Conservation (phyloP, 2,797 vertebrate species). For the Catostomus latipinnis region DNA sequence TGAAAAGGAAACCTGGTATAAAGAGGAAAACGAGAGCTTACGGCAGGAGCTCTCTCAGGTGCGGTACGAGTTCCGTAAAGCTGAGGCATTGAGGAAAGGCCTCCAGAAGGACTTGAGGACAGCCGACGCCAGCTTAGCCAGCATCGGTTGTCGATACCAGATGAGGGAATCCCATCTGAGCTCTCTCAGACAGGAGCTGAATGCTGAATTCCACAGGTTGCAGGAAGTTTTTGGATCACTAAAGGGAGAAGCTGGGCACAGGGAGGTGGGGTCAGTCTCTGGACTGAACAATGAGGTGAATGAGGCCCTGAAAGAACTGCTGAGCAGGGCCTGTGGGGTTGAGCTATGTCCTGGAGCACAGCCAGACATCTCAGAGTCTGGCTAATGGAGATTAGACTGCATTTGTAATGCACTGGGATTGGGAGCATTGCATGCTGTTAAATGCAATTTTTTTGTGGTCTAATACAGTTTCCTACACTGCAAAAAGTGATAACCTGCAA, state of each 20-base stretch:
- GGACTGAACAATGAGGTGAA: constrained; percentile 73
- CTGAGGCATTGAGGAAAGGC: constrained; percentile 78
- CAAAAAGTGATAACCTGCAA: no score
- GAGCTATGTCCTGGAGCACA: constrained; percentile 75
- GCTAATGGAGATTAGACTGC: constrained; percentile 63
- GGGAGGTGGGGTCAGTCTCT: constrained; percentile 64
- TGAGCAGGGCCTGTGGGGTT: constrained; percentile 72
- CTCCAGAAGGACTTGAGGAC: constrained; percentile 81
- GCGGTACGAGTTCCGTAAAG: constrained; percentile 83
- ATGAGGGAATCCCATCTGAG: constrained; percentile 81
- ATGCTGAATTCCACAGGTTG: constrained; percentile 83
- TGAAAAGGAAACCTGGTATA: constrained; percentile 90
- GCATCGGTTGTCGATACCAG: constrained; percentile 72
- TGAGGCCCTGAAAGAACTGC: constrained; percentile 79
- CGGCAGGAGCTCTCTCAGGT: constrained; percentile 86
- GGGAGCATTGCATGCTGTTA: background rate
- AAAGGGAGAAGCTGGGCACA: constrained; percentile 68
- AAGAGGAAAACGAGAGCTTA: constrained; percentile 80
- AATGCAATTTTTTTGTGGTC: no score
- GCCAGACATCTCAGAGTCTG: constrained; percentile 68
- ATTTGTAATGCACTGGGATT: background rate
- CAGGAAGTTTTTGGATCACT: constrained; percentile 81
- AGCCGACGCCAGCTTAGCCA: constrained; percentile 71
- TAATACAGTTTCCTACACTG: no score
- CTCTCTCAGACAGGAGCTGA: constrained; percentile 81